Conservation (phyloP, 1,140 invertebrate genomes). For the Drosophila pandora region DNA sequence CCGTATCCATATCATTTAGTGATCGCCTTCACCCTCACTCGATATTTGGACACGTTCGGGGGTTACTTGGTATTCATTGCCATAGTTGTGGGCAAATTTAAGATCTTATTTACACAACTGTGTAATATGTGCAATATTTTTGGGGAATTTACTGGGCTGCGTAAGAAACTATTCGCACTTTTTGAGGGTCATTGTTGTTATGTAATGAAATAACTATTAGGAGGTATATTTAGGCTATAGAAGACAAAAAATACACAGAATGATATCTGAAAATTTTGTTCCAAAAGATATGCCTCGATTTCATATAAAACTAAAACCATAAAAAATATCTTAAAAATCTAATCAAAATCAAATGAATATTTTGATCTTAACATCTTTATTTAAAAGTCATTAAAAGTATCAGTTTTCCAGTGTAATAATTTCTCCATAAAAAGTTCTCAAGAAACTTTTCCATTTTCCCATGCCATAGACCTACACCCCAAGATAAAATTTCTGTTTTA, state of each 20-base stretch:
- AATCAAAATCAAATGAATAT: not conserved
- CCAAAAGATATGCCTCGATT: too few species aligned
- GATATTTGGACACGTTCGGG: constrained; percentile 45
- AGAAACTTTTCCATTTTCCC: not conserved
- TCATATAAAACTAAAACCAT: not conserved
- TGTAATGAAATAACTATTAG: constrained; percentile 2
- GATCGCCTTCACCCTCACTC: not conserved
- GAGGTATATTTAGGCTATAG: too few species aligned
- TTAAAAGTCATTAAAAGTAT: not conserved
- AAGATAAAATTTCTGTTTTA: not conserved
- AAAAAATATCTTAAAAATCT: not conserved
- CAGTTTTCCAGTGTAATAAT: not conserved
- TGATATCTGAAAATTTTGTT: not conserved
- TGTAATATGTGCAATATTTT: constrained; percentile 73
- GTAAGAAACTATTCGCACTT: constrained; percentile 12
- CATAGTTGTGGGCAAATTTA: constrained; percentile 33
- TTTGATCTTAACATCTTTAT: not conserved
- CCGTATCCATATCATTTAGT: not conserved
- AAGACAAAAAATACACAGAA: too few species aligned
- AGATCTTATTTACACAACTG: constrained; percentile 40
- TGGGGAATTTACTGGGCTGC: constrained; percentile 40
- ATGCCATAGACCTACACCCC: not conserved
- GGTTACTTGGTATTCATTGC: constrained; percentile 58
- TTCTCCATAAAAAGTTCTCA: not conserved
- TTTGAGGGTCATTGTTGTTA: constrained; percentile 44